phyloP scores from a whole-genome alignment of 1,140 invertebrate species.

The Bemisia tabaci region DNA sequence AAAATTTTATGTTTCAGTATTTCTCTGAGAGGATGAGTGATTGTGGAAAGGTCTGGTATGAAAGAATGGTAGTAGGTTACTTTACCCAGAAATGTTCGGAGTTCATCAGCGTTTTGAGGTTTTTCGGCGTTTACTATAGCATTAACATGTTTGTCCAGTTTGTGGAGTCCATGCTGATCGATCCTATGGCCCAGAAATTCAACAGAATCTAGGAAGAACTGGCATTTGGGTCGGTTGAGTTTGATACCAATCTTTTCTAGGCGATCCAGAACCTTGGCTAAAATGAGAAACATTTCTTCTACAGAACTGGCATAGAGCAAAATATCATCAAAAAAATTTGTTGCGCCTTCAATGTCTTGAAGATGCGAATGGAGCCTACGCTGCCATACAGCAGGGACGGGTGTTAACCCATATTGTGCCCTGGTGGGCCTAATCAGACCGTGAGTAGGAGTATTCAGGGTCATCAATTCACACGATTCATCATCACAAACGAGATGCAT shows the following conservation, averaged over 20 bases:
- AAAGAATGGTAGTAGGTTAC: conserved; percentile 26
- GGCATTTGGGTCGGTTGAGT: conserved; percentile 12
- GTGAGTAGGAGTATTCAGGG: conserved; percentile 23
- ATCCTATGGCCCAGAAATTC: conserved; percentile 11
- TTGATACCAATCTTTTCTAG: conserved; percentile 9
- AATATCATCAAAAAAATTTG: conserved; percentile 17
- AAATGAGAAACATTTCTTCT: neutral
- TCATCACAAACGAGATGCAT: conserved; percentile 23
- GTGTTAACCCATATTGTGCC: conserved; percentile 24
- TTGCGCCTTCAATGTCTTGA: conserved; percentile 8
- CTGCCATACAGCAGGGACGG: conserved; percentile 24
- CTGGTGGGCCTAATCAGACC: conserved; percentile 24
- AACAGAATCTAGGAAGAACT: conserved; percentile 10
- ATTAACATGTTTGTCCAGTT: conserved; percentile 27
- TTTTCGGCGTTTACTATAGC: conserved; percentile 20
- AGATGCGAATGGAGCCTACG: conserved; percentile 21
- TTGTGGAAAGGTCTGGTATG: conserved; percentile 22
- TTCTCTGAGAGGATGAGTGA: conserved; percentile 16
- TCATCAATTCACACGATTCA: conserved; percentile 22
- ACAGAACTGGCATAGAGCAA: conserved; percentile 8
- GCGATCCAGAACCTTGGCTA: conserved; percentile 9
- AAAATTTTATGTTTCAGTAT: conserved; percentile 14
- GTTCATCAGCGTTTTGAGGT: conserved; percentile 23
- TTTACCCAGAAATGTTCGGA: conserved; percentile 25
- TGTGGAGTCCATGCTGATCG: conserved; percentile 9